Conservation (phyloP, 92 coral and sea anemone genomes). For the Blastomussa wellsi region DNA sequence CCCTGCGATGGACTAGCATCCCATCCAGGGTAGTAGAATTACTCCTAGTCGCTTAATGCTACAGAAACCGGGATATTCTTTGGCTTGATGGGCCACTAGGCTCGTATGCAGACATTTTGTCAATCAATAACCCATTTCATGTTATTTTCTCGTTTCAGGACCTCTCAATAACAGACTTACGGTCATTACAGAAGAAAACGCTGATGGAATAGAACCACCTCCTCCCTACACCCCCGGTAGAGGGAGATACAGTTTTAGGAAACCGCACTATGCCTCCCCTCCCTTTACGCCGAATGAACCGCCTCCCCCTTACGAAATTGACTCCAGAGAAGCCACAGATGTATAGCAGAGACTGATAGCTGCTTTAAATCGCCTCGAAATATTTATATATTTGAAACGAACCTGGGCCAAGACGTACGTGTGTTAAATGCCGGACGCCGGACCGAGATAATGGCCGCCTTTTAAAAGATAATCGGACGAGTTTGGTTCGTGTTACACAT, state of each 20-base stretch:
- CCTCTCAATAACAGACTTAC: slow-evolving; percentile 79
- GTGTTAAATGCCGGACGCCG: background rate
- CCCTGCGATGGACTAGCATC: too few relatives aligned
- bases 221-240: slow-evolving; percentile 94
- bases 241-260: slow-evolving; percentile 62
- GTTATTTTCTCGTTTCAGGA: slow-evolving; percentile 40
- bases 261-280: slow-evolving; percentile 51
- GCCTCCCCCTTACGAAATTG: slow-evolving; percentile 94
- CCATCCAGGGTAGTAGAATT: too few relatives aligned
- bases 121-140: background rate
- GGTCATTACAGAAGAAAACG: slow-evolving; percentile 65
- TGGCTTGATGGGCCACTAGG: too few relatives aligned
- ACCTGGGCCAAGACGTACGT: background rate
- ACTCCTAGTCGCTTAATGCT: too few relatives aligned
- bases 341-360: slow-evolving; percentile 56
- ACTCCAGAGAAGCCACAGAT: slow-evolving; percentile 76
- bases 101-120: background rate
- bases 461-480: background rate
- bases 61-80: too few relatives aligned
- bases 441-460: too few relatives aligned
- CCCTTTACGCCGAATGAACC: slow-evolving; percentile 85
- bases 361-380: background rate
- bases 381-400: background rate
- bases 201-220: slow-evolving; percentile 74
- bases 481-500: slow-evolving; percentile 10